phyloP scores from a whole-genome alignment of 2,113 vertebrate genomes.

The Leptobrachium ailaonicum region DNA sequence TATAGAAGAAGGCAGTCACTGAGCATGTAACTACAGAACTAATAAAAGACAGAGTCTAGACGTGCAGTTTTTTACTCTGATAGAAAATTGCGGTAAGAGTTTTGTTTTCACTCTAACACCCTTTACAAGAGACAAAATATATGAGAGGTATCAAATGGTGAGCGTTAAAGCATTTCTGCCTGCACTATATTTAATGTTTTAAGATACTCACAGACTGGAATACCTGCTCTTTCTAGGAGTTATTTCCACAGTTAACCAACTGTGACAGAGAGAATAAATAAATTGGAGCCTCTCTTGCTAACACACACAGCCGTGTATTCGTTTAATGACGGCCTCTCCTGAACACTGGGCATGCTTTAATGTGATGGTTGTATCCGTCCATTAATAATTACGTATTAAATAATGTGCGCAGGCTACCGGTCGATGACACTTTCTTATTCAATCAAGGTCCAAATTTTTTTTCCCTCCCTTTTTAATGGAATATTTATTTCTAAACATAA shows the following conservation, averaged over 20 bases:
- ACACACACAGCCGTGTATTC: background rate
- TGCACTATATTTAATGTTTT: constrained; percentile 37
- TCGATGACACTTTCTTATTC: background rate
- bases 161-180: constrained; percentile 26
- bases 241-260: constrained; percentile 39
- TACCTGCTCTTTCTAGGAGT: constrained; percentile 20
- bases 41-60: constrained; percentile 9
- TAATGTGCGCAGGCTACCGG: background rate
- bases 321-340: constrained; percentile 9
- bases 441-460: background rate
- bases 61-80: background rate
- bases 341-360: background rate
- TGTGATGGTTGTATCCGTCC: background rate
- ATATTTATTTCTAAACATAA: no score
- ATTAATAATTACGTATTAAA: constrained; percentile 1
- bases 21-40: background rate
- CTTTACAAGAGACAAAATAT: constrained; percentile 19
- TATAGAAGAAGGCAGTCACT: background rate
- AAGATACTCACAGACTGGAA: constrained; percentile 13
- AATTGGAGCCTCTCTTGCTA: constrained; percentile 3
- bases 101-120: constrained; percentile 15
- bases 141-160: constrained; percentile 16
- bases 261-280: constrained; percentile 39
- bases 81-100: constrained; percentile 12
- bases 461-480: no score